Percentiles rank a stretch among this genome's conserved stretches.
Conservation (phyloP, 2,888 invertebrate genomes). For the Antheraea yamamai region DNA sequence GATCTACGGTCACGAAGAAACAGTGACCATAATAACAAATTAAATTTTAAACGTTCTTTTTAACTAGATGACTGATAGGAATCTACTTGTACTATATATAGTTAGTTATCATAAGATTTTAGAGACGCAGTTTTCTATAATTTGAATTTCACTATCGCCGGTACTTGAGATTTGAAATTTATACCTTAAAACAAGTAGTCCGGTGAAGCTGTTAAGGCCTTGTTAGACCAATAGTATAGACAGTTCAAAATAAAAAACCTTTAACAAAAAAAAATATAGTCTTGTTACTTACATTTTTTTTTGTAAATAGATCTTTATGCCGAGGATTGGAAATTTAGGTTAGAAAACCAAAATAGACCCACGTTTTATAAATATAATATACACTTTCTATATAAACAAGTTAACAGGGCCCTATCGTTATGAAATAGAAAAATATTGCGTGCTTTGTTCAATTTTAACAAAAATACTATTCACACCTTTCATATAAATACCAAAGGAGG, state of each 20-base stretch:
- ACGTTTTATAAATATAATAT: background rate
- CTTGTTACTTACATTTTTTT: background rate
- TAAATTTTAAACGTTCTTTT: background rate
- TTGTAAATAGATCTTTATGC: background rate
- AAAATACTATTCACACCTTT: no score
- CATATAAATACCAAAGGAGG: background rate
- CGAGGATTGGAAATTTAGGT: background rate
- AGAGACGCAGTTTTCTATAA: background rate
- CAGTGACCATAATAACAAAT: background rate
- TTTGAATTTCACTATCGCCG: background rate
- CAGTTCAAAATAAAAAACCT: no score
- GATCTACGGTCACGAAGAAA: background rate
- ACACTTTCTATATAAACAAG: background rate
- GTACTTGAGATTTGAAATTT: background rate
- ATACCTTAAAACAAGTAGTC: background rate
- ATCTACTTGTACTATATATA: background rate
- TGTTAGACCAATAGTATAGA: no score
- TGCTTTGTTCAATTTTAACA: background rate
- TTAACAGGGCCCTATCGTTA: background rate
- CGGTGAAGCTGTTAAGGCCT: no score
- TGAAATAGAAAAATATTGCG: background rate
- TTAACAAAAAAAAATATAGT: no score
- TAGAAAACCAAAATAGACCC: background rate
- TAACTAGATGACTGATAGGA: background rate
- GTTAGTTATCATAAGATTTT: no score